phyloP scores from a whole-genome alignment of 1,140 invertebrate species.

The Gryon sp. region DNA sequence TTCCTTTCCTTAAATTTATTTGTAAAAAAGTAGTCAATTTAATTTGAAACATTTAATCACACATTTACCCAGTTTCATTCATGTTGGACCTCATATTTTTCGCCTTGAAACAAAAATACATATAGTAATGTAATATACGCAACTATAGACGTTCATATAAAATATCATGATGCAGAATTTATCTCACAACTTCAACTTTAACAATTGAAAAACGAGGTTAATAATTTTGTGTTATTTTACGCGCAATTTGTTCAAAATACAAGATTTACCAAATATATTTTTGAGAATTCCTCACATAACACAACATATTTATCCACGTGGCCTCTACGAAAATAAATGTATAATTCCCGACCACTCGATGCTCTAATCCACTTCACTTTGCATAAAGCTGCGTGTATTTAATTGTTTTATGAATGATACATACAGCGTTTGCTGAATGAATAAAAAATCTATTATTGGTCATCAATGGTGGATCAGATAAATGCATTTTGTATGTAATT shows the following conservation, averaged over 20 bases:
- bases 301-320: background rate
- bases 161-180: constrained; percentile 25
- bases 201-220: constrained; percentile 11
- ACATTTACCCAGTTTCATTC: no score
- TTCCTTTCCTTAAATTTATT: no score
- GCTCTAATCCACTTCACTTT: background rate
- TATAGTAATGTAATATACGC: no score
- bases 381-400: background rate
- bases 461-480: background rate
- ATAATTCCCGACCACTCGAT: background rate
- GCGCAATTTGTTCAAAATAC: background rate
- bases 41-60: no score
- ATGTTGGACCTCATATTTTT: no score
- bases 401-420: constrained; percentile 28
- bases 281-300: constrained; percentile 9
- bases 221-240: constrained; percentile 27
- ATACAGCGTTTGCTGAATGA: no score
- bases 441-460: background rate
- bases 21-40: no score
- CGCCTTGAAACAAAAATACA: constrained; percentile 13
- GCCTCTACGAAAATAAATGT: background rate
- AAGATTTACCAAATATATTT: constrained; percentile 9
- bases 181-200: constrained; percentile 36
- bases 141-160: constrained; percentile 21
- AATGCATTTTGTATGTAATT: no score